Evolutionary conservation across 2,888 invertebrate genomes (phyloP).

Genomic region (Drosophila niveifrons): DNA sequence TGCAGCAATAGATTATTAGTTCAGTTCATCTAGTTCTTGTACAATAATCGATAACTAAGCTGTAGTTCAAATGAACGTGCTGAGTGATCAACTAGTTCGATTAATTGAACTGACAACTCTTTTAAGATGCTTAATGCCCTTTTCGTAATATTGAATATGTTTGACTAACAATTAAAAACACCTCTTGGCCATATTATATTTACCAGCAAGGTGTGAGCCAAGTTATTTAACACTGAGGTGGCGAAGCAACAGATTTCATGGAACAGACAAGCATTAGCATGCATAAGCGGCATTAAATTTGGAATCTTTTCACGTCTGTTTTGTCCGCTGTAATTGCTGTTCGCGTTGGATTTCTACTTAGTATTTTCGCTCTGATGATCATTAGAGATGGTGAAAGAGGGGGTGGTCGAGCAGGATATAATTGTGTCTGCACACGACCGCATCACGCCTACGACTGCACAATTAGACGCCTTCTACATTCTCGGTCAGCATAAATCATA

Average conservation of each 20-base stretch:
- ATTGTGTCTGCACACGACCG: conserved; percentile 55
- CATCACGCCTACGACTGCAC: conserved; percentile 51
- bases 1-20: neutral
- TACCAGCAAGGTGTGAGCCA: neutral
- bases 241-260: neutral
- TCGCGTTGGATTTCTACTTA: conserved; percentile 65
- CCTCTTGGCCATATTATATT: neutral
- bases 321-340: conserved; percentile 55
- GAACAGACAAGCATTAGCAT: conserved; percentile 53
- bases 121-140: neutral
- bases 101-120: neutral
- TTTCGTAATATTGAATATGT: neutral
- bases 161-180: neutral
- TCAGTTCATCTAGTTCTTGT: neutral
- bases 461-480: conserved; percentile 70
- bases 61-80: neutral
- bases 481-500: conserved; percentile 70
- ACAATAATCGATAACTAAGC: neutral
- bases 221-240: neutral
- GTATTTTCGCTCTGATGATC: conserved; percentile 56
- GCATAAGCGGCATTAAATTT: conserved; percentile 42
- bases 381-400: conserved; percentile 18
- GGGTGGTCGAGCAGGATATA: conserved; percentile 38
- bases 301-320: conserved; percentile 43
- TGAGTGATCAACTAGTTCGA: neutral